Evolutionary conservation across 2,797 vertebrate genomes (phyloP).

Genomic region (Pipistrellus pipistrellus): DNA sequence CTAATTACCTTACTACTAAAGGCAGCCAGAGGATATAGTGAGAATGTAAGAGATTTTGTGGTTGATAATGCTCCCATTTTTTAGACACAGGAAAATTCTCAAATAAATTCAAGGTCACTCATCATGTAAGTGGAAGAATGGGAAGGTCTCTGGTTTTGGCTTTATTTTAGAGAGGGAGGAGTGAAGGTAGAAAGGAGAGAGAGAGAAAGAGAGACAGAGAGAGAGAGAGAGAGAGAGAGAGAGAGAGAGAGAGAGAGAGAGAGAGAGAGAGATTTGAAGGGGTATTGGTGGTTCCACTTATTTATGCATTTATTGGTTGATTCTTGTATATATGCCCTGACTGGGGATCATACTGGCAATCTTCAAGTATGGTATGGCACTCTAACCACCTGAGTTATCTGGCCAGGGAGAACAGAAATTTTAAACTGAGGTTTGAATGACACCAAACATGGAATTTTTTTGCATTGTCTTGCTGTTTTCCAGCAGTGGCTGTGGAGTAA

Average conservation of each 20-base stretch:
- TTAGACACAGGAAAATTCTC: conserved; percentile 5
- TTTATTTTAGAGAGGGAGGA: no score
- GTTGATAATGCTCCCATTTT: neutral
- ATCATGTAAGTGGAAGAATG: neutral
- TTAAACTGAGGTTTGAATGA: conserved; percentile 15
- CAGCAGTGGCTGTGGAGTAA: neutral
- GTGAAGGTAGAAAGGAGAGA: no score
- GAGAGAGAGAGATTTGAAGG: no score
- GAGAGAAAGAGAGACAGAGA: no score
- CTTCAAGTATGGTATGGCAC: neutral
- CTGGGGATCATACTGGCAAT: neutral
- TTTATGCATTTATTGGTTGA: neutral
- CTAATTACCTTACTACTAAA: neutral
- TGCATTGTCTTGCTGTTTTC: neutral
- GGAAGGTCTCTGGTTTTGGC: neutral
- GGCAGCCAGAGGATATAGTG: neutral
- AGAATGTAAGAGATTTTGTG: neutral
- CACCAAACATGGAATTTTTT: neutral
- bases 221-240: no score
- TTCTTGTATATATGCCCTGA: neutral
- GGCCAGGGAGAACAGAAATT: neutral
- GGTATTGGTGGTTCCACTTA: neutral
- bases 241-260: no score
- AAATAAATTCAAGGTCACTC: neutral
- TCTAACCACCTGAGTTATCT: neutral